A percentile compares a stretch with the other conserved stretches of the same genome.
phyloP scores from a whole-genome alignment of 2,113 vertebrate species.

The Jaculus jaculus region DNA sequence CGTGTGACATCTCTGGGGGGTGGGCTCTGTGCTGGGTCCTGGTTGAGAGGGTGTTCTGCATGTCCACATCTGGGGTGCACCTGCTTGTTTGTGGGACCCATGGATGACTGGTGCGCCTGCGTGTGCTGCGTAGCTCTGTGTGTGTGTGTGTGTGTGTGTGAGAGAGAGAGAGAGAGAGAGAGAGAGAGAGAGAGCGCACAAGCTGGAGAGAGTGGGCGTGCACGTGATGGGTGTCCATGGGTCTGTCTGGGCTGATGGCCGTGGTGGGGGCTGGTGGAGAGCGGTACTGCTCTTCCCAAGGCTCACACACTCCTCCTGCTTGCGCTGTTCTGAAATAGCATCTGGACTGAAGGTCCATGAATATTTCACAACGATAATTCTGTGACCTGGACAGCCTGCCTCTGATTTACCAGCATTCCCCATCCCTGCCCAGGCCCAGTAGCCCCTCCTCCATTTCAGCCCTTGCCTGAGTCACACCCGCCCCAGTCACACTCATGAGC shows the following conservation, averaged over 20 bases:
- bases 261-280: conserved; percentile 24
- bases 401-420: conserved; percentile 72
- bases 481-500: background rate
- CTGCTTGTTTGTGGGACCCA: conserved; percentile 24
- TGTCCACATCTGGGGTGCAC: conserved; percentile 37
- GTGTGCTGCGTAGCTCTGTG: background rate
- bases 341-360: conserved; percentile 80
- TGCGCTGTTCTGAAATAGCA: conserved; percentile 78
- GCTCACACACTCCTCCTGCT: conserved; percentile 66
- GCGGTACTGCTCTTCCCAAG: conserved; percentile 59
- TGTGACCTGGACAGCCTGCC: conserved; percentile 84
- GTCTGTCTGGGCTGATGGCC: conserved; percentile 67
- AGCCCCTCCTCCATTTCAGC: conserved; percentile 22
- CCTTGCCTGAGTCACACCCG: background rate
- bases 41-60: background rate
- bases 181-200: no score
- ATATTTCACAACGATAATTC: conserved; percentile 84
- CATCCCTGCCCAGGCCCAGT: conserved; percentile 10
- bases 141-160: conserved; percentile 8
- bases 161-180: no score
- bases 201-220: conserved; percentile 41
- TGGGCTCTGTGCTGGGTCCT: background rate
- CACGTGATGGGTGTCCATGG: conserved; percentile 64
- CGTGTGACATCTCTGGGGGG: background rate
- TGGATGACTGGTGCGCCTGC: conserved; percentile 52